Conservation (phyloP, 2,797 vertebrate species). For the Melanogrammus aeglefinus region DNA sequence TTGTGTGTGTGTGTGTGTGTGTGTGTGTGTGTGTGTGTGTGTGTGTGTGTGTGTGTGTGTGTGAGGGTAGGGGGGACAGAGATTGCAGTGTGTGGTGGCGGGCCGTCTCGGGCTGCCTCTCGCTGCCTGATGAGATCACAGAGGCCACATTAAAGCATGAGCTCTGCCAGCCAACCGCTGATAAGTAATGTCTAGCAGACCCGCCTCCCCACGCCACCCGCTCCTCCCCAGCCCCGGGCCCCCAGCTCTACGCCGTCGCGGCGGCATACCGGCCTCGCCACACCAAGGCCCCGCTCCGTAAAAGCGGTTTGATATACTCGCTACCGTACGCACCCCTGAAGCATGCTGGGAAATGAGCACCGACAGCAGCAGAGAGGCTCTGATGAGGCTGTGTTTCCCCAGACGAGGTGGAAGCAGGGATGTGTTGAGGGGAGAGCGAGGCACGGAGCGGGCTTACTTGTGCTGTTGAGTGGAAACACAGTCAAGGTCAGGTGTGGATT, state of each 20-base stretch:
- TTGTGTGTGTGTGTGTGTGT: background rate
- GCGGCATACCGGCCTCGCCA: background rate
- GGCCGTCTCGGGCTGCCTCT: background rate
- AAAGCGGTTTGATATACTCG: background rate
- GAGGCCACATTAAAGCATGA: background rate
- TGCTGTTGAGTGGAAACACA: background rate
- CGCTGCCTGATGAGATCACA: background rate
- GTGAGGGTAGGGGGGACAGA: background rate
- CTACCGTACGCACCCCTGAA: background rate
- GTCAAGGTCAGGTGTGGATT: background rate
- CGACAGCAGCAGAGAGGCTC: background rate
- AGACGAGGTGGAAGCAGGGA: too few species aligned
- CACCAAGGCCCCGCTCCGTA: background rate
- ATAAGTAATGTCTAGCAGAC: constrained; percentile 6
- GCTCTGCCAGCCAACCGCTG: background rate
- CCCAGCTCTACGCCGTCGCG: background rate
- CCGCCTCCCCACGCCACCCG: background rate
- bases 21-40: constrained; percentile 2
- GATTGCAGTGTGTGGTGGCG: background rate
- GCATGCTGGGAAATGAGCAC: background rate
- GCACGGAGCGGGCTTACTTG: background rate
- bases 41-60: constrained; percentile 1
- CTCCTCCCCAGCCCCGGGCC: too few species aligned
- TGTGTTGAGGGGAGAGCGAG: background rate
- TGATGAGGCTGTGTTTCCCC: background rate